Conservation (phyloP, 2,888 invertebrate species). For the Asteroscopus sphinx region DNA sequence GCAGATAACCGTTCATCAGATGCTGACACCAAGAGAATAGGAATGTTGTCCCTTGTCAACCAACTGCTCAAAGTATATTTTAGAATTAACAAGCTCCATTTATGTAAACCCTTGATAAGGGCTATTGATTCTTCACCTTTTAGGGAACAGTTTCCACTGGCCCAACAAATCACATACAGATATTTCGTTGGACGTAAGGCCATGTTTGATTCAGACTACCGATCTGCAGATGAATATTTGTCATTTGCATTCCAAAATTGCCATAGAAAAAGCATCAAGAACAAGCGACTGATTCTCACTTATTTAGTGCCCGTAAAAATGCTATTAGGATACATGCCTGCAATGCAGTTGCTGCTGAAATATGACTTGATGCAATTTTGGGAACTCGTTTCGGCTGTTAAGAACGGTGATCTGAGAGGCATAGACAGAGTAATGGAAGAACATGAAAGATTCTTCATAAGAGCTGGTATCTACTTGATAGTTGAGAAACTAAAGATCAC, state of each 20-base stretch:
- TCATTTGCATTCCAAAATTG: constrained; percentile 98
- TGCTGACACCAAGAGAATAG: constrained; percentile 97
- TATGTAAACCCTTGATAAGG: constrained; percentile 98
- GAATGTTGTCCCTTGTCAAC: constrained; percentile 98
- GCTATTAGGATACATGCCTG: constrained; percentile 98
- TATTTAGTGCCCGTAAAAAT: constrained; percentile 99
- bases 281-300: constrained; percentile 97
- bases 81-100: constrained; percentile 96
- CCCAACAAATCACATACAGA: constrained; percentile 98
- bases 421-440: constrained; percentile 95
- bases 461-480: constrained; percentile 98
- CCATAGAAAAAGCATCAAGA: constrained; percentile 94
- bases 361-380: constrained; percentile 97
- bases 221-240: constrained; percentile 97
- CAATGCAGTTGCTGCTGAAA: constrained; percentile 93
- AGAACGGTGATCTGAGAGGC: constrained; percentile 95
- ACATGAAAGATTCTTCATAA: constrained; percentile 97
- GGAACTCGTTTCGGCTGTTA: constrained; percentile 96
- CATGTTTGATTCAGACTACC: constrained; percentile 99
- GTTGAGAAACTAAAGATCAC: constrained; percentile 98
- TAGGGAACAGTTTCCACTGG: constrained; percentile 96
- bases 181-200: constrained; percentile 99
- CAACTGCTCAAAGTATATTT: constrained; percentile 98
- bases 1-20: constrained; percentile 97
- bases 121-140: constrained; percentile 98